Conservation (phyloP, 2,113 vertebrate genomes). For the Ophiodon elongatus region DNA sequence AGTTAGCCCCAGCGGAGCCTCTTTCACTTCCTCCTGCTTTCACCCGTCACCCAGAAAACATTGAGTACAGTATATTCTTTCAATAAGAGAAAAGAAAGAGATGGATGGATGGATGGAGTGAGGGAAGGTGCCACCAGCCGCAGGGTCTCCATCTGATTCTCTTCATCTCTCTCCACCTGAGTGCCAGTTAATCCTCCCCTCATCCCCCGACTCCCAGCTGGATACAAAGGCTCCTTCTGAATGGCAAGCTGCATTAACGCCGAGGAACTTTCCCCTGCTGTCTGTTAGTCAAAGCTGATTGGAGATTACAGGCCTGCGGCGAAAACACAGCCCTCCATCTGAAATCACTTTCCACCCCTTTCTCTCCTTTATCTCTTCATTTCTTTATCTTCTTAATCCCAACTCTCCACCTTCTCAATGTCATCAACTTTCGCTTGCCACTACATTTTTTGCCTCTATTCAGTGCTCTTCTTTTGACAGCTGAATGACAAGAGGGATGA, state of each 20-base stretch:
- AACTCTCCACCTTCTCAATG: constrained; percentile 65
- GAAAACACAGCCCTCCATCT: constrained; percentile 72
- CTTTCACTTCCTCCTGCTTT: constrained; percentile 16
- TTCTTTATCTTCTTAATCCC: constrained; percentile 74
- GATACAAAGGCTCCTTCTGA: constrained; percentile 69
- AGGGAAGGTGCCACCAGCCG: constrained; percentile 65
- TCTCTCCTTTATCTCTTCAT: constrained; percentile 50
- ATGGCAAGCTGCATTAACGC: constrained; percentile 76
- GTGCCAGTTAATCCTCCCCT: constrained; percentile 82
- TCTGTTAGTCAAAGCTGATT: constrained; percentile 83
- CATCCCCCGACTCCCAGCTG: constrained; percentile 78
- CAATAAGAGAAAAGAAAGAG: constrained; percentile 14
- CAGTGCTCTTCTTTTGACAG: constrained; percentile 41
- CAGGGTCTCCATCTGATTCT: constrained; percentile 72
- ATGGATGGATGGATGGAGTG: constrained; percentile 54
- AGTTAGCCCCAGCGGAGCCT: constrained; percentile 24
- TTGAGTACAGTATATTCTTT: constrained; percentile 14
- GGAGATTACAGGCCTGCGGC: constrained; percentile 78
- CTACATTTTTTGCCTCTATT: constrained; percentile 45
- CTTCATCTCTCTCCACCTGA: constrained; percentile 79
- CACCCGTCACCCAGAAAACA: constrained; percentile 30
- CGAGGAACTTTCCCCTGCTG: constrained; percentile 73
- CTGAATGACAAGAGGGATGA: constrained; percentile 65
- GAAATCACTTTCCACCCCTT: constrained; percentile 64
- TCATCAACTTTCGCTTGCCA: constrained; percentile 67